phyloP scores from a whole-genome alignment of 2,888 invertebrate species.

The Serrognathus titanus region DNA sequence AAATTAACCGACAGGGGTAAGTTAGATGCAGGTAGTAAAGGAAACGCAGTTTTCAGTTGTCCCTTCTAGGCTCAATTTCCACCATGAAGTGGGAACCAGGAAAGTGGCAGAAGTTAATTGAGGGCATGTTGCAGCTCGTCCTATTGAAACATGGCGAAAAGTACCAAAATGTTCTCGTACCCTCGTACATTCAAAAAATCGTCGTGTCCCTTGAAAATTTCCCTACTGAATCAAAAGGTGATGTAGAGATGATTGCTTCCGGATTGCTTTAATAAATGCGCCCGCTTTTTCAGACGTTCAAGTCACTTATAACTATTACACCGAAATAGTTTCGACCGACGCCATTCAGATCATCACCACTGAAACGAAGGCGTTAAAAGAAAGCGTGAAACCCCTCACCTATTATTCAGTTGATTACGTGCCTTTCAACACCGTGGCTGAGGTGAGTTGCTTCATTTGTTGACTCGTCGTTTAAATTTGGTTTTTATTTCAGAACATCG shows the following conservation, averaged over 20 bases:
- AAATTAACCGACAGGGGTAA: conserved; percentile 42
- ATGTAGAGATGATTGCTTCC: neutral
- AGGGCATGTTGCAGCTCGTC: conserved; percentile 79
- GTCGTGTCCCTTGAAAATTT: conserved; percentile 43
- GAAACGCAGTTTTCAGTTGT: neutral
- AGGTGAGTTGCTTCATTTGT: conserved; percentile 13
- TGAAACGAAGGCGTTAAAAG: conserved; percentile 31
- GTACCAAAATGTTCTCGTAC: conserved; percentile 67
- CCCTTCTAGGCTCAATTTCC: conserved; percentile 31
- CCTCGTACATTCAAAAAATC: conserved; percentile 58
- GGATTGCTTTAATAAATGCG: neutral
- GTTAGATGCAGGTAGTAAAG: no score
- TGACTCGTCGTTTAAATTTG: conserved; percentile 1
- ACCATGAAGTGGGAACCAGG: conserved; percentile 8
- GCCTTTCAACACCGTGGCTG: conserved; percentile 25
- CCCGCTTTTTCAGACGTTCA: conserved; percentile 28
- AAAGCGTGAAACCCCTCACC: conserved; percentile 31
- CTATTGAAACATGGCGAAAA: conserved; percentile 63
- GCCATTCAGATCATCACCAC: conserved; percentile 42
- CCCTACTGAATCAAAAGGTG: conserved; percentile 31
- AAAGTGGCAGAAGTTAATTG: conserved; percentile 87
- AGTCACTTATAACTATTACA: conserved; percentile 39
- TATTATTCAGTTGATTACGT: conserved; percentile 40
- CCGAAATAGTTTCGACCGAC: conserved; percentile 36
- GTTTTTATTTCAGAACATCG: conserved; percentile 36